Conservation (phyloP, 2,113 vertebrate species). For the Tylochromis polylepis region DNA sequence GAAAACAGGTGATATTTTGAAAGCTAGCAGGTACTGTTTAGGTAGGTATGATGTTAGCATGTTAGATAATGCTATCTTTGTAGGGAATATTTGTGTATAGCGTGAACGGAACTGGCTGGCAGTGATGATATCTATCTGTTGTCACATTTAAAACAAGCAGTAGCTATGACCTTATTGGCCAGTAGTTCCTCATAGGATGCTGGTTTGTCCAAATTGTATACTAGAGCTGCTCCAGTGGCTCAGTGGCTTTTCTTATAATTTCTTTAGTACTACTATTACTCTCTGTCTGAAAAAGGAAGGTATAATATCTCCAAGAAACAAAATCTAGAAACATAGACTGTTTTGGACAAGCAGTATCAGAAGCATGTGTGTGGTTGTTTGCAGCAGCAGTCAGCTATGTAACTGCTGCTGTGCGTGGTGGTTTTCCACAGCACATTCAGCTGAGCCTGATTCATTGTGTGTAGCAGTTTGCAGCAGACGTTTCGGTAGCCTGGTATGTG, state of each 20-base stretch:
- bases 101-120: neutral
- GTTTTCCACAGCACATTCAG: neutral
- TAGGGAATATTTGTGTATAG: neutral
- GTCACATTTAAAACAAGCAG: neutral
- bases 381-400: neutral
- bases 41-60: neutral
- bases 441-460: neutral
- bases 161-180: neutral
- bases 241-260: neutral
- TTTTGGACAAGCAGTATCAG: neutral
- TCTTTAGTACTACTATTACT: neutral
- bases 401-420: neutral
- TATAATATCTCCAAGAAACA: neutral
- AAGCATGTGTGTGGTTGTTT: neutral
- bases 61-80: neutral
- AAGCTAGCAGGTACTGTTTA: neutral
- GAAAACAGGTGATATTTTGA: neutral
- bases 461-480: neutral
- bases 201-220: neutral
- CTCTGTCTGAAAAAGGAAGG: neutral
- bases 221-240: neutral
- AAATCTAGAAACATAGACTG: neutral
- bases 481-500: conserved; percentile 35
- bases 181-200: neutral
- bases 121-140: neutral